These are phyloP conservation scores for Gymnocheta viridis DNA, from an alignment of 2,888 invertebrate species.

Conservation along the genomic window DNA sequence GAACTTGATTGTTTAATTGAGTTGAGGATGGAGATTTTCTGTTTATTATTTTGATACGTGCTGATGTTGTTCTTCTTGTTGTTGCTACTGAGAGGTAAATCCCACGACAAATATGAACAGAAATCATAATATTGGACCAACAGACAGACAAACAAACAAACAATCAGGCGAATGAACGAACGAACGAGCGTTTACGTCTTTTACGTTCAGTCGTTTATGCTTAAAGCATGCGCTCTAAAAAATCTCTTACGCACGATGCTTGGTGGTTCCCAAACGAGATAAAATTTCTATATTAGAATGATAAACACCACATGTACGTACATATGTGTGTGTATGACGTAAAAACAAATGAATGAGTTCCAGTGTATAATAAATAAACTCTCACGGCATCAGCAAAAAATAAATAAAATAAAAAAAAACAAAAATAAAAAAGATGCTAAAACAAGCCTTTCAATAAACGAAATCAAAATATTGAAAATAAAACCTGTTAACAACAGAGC, in stretches of 20 bases:
- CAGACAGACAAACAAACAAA: constrained; percentile 8
- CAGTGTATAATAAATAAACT: constrained; percentile 34
- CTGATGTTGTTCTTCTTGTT: neutral
- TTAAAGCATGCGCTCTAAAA: constrained; percentile 64
- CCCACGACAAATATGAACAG: constrained; percentile 63
- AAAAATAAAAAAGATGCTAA: constrained; percentile 31
- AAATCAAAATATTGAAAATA: constrained; percentile 23
- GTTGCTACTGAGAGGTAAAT: constrained; percentile 66
- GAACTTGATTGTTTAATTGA: constrained; percentile 68
- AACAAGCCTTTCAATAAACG: constrained; percentile 27
- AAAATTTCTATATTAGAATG: constrained; percentile 22
- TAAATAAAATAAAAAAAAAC: neutral
- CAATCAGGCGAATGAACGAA: neutral
- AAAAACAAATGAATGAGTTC: constrained; percentile 36
- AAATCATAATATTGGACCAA: constrained; percentile 39
- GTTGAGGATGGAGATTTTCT: constrained; percentile 46
- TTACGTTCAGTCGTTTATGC: constrained; percentile 35
- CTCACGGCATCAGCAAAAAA: constrained; percentile 37
- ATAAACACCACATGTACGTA: no score
- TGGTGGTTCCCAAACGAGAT: constrained; percentile 46
- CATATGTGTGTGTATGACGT: constrained; percentile 54
- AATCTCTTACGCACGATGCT: constrained; percentile 62
- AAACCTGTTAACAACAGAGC: constrained; percentile 60
- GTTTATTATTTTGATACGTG: neutral
- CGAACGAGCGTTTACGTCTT: neutral